Base-by-base conservation (phyloP, 2,797 vertebrate genomes). In the Lepus oiostolus region DNA sequence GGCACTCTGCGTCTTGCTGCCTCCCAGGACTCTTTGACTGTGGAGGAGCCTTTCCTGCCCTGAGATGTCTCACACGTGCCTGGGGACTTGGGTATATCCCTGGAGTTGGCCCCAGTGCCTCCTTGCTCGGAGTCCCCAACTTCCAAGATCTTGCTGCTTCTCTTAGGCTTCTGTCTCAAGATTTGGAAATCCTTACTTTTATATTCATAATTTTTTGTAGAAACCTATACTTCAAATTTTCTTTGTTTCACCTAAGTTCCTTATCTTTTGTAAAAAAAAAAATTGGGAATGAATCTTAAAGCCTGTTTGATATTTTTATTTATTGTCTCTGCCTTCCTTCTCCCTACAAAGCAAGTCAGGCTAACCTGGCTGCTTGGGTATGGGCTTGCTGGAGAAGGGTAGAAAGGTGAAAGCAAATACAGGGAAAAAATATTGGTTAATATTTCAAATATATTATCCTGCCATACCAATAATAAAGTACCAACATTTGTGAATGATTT, bases 381-480 rank as follows among this genome's bases (percentile, higher is more conserved):
- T 22, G 24, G 38, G 58, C 2, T 3, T 5, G 35, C 70, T 58
- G 85, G 32, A 19, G 67, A 90, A 93, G 70, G 84, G 5, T 10
- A 30, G 83, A 50, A 76, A 88, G 80, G 92, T 84, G 96, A 94
- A 72, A 95, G 81, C 26, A 81, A 83, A 88, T 75, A 60, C 0
- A 17, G 30, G 16, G 38, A 38, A 50, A 67, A 50, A 80, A 50
- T 63, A 79, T 35, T 12, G n/a, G 90, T 84, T 97, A 80, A 58
- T 91, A 92, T 91, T 92, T 92, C 79, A 92, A 88, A 74, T 82
- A 52, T 32, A 77, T 94, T 86, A 80, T 67, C 86, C 86, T 89
- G 93, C 71, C 90, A 91, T 21, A 47, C 62, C 80, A 84, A 32
- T 94, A 92, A 96, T 52, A 87, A 95, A 96, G 83, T 32, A 52